These are phyloP conservation scores for Hypothenemus hampei DNA, from an alignment of 1,140 invertebrate species.

Conservation along the genomic window DNA sequence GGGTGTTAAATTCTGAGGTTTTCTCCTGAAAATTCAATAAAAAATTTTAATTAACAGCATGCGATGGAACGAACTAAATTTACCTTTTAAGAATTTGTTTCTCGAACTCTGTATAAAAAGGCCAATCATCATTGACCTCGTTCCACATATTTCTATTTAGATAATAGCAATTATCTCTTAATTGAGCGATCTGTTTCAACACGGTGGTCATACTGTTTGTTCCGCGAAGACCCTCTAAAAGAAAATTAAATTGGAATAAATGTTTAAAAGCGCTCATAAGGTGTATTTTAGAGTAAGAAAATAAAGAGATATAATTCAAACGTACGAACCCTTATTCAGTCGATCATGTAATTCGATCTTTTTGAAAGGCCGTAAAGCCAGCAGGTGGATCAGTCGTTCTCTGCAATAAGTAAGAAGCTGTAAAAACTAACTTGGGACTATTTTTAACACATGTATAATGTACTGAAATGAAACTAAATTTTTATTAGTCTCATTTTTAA, in stretches of 20 bases:
- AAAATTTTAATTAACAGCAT: neutral
- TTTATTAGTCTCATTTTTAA: too few relatives aligned
- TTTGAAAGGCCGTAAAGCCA: conserved; percentile 87
- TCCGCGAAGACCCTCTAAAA: conserved; percentile 77
- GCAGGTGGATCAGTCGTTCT: conserved; percentile 87
- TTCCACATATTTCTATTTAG: conserved; percentile 82
- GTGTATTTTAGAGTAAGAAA: too few relatives aligned
- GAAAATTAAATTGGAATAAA: neutral
- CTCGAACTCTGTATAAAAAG: conserved; percentile 86
- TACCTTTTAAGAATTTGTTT: conserved; percentile 77
- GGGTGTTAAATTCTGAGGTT: conserved; percentile 82
- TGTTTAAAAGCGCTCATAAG: too few relatives aligned
- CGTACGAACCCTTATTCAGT: conserved; percentile 64
- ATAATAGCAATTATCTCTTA: conserved; percentile 85
- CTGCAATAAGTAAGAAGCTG: conserved; percentile 47
- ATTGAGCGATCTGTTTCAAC: conserved; percentile 69
- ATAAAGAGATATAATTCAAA: neutral
- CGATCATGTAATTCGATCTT: conserved; percentile 82
- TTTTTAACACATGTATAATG: neutral
- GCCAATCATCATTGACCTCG: conserved; percentile 91
- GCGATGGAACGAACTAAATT: neutral
- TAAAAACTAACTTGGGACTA: neutral
- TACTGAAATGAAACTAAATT: too few relatives aligned
- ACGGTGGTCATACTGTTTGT: conserved; percentile 67
- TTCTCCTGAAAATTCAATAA: conserved; percentile 55